Percentiles rank a stretch among this genome's conserved stretches.
Evolutionary conservation across 35 echinoderm and acorn worm genomes (phyloP).

Genomic region (Heliocidaris tuberculata): DNA sequence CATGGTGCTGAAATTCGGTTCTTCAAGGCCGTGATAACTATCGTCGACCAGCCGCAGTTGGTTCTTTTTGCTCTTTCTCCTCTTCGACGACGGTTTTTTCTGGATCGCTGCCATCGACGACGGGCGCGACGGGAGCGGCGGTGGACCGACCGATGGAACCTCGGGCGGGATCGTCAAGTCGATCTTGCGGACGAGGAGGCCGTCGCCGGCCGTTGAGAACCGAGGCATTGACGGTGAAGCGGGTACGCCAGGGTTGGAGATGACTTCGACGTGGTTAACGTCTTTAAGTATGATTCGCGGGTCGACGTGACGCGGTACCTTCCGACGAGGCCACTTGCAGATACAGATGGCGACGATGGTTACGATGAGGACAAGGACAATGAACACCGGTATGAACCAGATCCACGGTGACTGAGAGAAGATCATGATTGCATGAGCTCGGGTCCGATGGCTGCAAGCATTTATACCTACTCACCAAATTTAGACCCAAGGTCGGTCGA

Average conservation of each 20-base stretch:
- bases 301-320: constrained; percentile 24
- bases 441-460: neutral
- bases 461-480: no score
- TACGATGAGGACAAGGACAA: constrained; percentile 53
- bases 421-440: neutral
- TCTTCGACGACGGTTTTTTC: constrained; percentile 14
- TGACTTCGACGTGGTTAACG: constrained; percentile 55
- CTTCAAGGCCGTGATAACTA: neutral
- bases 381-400: constrained; percentile 59
- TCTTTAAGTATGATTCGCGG: constrained; percentile 53
- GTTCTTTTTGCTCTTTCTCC: constrained; percentile 22
- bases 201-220: neutral
- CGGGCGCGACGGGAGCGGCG: neutral
- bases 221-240: constrained; percentile 11
- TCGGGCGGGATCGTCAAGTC: neutral
- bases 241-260: constrained; percentile 44
- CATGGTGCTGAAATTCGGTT: constrained; percentile 5
- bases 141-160: neutral
- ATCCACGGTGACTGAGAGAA: constrained; percentile 34
- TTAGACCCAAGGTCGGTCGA: neutral
- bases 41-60: neutral
- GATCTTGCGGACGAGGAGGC: constrained; percentile 20
- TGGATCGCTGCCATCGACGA: neutral
- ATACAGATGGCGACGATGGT: constrained; percentile 40
- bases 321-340: constrained; percentile 55